Evolutionary conservation across 2,113 vertebrate species (phyloP), one percentile per base, ranked within the genome.

Genomic region (Dipodomys stephensi): DNA sequence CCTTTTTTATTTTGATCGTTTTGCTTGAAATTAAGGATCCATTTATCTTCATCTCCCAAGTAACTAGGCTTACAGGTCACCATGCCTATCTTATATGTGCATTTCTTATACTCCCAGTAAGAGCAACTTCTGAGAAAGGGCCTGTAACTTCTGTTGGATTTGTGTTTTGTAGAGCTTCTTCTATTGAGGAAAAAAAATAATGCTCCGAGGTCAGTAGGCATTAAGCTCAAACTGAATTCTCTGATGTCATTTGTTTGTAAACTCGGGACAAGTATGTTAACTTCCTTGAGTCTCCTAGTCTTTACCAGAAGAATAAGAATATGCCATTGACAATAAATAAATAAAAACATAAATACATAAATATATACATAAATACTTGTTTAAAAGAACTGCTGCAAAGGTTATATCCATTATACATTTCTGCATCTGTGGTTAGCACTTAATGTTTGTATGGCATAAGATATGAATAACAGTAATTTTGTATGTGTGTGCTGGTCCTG

Each of bases 81-180:
- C 62, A 64, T 64, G 62, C 62, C 62, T 6, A 23, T 23, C 22
- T 64, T 80, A 16, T 68, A 7, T 44, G 9, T 67, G 28, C 44
- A 2, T 67, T 28, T 62, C 30, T 64, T 76, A 25, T 72, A 23
- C 82, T 91, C 9, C 25, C n/a, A 25, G 0, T 11, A 94, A 49
- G 15, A 86, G 8, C n/a, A 93, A 28, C 74, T 95, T 93, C 83
- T 87, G 72, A 80, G 35, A 78, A 82, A 87, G 30, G 16, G 2
- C 35, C 60, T 92, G 3, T 35, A 82, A 73, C 4, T 80, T 69
- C 44, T 71, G n/a, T 71, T 87, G 6, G 65, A 39, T 92, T 78
- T 92, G 18, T 95, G 19, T 94, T 92, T 95, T 39, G 39, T 92
- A 83, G 86, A 92, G 86, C 49, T 92, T 71, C 73, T 94, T 95